Evolutionary conservation across 2,888 invertebrate genomes (phyloP), one percentile per base, ranked within the genome.

Genomic region (Drosophila mercatorum): DNA sequence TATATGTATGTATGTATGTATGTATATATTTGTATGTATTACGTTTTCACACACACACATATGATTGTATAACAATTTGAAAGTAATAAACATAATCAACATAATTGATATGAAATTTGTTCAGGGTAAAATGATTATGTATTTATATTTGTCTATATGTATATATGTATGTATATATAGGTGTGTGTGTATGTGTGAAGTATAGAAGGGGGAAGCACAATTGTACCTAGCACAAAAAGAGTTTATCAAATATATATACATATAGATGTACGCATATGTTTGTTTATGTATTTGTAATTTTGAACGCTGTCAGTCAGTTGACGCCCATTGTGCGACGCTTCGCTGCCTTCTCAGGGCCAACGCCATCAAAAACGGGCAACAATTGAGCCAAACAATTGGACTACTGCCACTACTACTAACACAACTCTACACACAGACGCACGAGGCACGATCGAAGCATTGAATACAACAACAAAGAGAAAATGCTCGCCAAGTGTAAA

Each of bases 321-420:
- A 76, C 56, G 66, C 82, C 83, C 85, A 85, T 69, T 70, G 88
- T 82, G 77, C 75, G 80, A 70, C 70, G 88, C 88, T 82, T 77
- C 64, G 83, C 34, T 83, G 83, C 75, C 72, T 62, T 62, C 72
- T 47, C 72, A 67, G 68, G 68, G 68, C 78, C 68, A 68, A 69
- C 78, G 81, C 83, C 80, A 80, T 67, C 55, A 69, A 85, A 85
- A 88, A 80, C 72, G 75, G 77, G 65, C 85, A 77, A 80, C 80
- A 88, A 88, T 84, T 84, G 84, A 87, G 81, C 72, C 71, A 64
- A 46, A 81, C 83, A 81, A 83, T 88, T 82, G 82, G 87, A 76
- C 82, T 84, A 68, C 69, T 55, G 67, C 51, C 36, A 57, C 51
- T 70, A 43, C 60, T 43, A 47, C 34, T 2, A 47, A 28, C 7